phyloP scores from a whole-genome alignment of 2,797 vertebrate genomes.

The Notamacropus eugenii region DNA sequence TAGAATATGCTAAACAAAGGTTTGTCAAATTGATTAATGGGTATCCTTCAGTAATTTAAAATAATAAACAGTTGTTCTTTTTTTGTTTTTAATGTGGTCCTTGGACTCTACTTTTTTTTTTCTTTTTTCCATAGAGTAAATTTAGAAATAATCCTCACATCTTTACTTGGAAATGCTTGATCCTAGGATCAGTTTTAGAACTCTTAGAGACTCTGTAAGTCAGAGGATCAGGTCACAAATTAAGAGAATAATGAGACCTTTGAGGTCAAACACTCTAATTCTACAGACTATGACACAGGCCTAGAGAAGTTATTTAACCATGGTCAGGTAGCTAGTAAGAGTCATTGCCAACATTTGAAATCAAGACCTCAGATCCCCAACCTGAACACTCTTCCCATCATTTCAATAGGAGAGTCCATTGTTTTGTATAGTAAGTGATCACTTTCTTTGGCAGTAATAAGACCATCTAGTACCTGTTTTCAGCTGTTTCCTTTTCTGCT shows the following conservation, averaged over 20 bases:
- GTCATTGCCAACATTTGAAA: background rate
- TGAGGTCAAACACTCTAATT: background rate
- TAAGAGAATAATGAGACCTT: background rate
- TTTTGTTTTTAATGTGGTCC: background rate
- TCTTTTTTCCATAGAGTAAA: background rate
- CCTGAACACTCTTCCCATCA: background rate
- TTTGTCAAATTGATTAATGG: background rate
- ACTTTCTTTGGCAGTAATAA: background rate
- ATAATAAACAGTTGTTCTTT: background rate
- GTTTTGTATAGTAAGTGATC: slow-evolving; percentile 2
- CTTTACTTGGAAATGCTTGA: slow-evolving; percentile 35
- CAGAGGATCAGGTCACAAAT: background rate
- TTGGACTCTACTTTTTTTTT: background rate
- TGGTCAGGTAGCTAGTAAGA: background rate
- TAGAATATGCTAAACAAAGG: background rate
- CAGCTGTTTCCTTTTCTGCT: slow-evolving; percentile 57
- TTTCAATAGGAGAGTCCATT: background rate
- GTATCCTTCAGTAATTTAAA: slow-evolving; percentile 29
- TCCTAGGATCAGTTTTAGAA: background rate
- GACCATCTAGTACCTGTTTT: slow-evolving; percentile 20
- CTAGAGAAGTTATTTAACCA: background rate
- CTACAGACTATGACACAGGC: background rate
- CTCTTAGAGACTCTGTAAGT: background rate
- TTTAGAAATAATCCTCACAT: slow-evolving; percentile 4
- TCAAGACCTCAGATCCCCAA: background rate